These are phyloP conservation scores for Ochotona curzoniae DNA, from an alignment of 2,113 vertebrate genomes.

Conservation along the genomic window DNA sequence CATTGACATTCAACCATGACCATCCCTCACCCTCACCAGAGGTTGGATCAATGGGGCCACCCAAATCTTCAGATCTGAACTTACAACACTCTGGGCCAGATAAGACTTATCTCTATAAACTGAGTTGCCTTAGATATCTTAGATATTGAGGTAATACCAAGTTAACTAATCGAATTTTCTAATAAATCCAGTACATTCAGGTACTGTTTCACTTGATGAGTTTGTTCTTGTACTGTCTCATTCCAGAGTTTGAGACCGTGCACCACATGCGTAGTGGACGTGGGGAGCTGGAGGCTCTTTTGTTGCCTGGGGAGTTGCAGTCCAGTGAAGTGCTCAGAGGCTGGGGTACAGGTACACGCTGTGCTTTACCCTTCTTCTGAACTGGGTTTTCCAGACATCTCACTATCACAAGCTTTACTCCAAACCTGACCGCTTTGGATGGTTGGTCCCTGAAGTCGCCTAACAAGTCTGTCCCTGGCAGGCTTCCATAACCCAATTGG, in stretches of 20 bases:
- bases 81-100: no score
- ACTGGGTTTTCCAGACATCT: not conserved
- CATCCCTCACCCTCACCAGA: no score
- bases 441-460: not conserved
- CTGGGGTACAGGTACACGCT: fast-evolving
- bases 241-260: not conserved
- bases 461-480: not conserved
- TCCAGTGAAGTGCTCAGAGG: no score
- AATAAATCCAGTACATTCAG: not conserved
- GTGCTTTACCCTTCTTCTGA: not conserved
- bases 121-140: no score
- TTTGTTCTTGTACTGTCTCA: not conserved
- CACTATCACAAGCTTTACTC: not conserved
- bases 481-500: not conserved
- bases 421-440: not conserved
- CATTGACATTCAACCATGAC: no score
- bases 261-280: fast-evolving
- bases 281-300: not conserved
- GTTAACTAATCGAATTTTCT: not conserved
- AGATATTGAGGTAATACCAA: no score
- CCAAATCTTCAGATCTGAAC: no score
- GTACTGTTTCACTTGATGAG: not conserved
- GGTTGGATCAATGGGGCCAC: no score
- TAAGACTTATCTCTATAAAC: no score
- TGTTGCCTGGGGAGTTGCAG: not conserved